These are phyloP conservation scores for Stenotaenia linearis DNA, from an alignment of 2,888 invertebrate species.

Conservation along the genomic window DNA sequence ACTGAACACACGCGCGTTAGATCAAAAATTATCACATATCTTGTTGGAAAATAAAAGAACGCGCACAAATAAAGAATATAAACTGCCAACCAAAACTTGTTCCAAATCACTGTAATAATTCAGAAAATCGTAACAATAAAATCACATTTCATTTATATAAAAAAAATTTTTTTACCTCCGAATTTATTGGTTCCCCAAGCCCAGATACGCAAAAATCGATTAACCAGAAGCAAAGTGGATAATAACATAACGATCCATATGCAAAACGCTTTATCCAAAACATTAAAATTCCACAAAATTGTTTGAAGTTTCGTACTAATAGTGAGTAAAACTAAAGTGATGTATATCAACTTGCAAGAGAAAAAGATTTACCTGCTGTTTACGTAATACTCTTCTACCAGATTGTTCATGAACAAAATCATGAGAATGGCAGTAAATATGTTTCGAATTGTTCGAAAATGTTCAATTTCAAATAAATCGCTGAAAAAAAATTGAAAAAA, in stretches of 20 bases:
- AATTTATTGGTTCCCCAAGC: neutral
- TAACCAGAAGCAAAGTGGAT: neutral
- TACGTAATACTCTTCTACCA: neutral
- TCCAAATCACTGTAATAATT: neutral
- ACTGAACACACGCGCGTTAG: neutral
- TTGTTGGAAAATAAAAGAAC: constrained; percentile 48
- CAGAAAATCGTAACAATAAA: neutral
- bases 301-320: neutral
- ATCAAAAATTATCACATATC: neutral
- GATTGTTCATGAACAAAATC: constrained; percentile 61
- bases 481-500: constrained; percentile 43
- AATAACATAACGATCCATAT: neutral
- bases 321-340: too few relatives aligned
- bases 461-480: constrained; percentile 67
- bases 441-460: constrained; percentile 77
- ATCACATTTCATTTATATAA: neutral
- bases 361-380: neutral
- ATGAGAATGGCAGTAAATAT: constrained; percentile 73
- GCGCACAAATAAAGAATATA: constrained; percentile 44
- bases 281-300: neutral
- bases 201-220: neutral
- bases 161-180: neutral
- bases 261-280: neutral
- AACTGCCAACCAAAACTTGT: constrained; percentile 41
- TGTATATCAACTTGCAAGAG: too few relatives aligned